Conservation (phyloP, 2,113 vertebrate genomes). For the Oxygymnocypris stewartii region DNA sequence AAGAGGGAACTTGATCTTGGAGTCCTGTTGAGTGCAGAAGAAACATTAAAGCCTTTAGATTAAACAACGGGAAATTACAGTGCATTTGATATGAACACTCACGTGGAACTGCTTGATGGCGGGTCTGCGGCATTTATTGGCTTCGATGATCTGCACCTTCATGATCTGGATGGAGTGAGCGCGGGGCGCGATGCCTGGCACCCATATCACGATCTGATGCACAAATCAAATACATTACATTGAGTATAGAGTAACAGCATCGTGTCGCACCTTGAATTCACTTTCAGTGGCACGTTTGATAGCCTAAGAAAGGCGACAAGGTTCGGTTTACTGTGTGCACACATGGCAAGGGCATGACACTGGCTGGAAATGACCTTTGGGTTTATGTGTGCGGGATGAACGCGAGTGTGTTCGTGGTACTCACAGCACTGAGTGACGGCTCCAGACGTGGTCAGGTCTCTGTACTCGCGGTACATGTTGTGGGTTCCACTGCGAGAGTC, state of each 20-base stretch:
- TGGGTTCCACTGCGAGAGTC: slow-evolving; percentile 97
- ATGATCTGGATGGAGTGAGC: slow-evolving; percentile 97
- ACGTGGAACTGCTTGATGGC: slow-evolving; percentile 99
- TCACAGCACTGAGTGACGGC: slow-evolving; percentile 99
- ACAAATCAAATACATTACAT: not conserved
- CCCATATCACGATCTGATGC: slow-evolving; percentile 93
- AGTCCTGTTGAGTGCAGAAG: slow-evolving; percentile 78
- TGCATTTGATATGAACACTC: slow-evolving; percentile 61
- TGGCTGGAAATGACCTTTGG: slow-evolving; percentile 73
- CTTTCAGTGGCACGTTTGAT: no score
- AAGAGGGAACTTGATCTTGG: slow-evolving; percentile 98
- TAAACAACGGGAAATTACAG: not conserved
- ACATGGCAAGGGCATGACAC: slow-evolving; percentile 78
- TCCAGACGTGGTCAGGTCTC: slow-evolving; percentile 92
- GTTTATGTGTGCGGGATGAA: slow-evolving; percentile 76
- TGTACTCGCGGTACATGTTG: slow-evolving; percentile 99
- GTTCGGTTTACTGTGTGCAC: slow-evolving; percentile 76
- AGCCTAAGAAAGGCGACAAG: slow-evolving; percentile 49
- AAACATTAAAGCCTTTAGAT: not conserved
- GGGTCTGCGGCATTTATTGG: slow-evolving; percentile 94
- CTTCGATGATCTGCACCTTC: slow-evolving; percentile 94
- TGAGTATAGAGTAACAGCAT: not conserved
- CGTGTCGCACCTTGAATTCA: no score
- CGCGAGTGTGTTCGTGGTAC: slow-evolving; percentile 54
- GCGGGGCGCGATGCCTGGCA: slow-evolving; percentile 89